A percentile compares a stretch with the other conserved stretches of the same genome.
phyloP scores from a whole-genome alignment of 2,797 vertebrate genomes.

The Spatula clypeata region DNA sequence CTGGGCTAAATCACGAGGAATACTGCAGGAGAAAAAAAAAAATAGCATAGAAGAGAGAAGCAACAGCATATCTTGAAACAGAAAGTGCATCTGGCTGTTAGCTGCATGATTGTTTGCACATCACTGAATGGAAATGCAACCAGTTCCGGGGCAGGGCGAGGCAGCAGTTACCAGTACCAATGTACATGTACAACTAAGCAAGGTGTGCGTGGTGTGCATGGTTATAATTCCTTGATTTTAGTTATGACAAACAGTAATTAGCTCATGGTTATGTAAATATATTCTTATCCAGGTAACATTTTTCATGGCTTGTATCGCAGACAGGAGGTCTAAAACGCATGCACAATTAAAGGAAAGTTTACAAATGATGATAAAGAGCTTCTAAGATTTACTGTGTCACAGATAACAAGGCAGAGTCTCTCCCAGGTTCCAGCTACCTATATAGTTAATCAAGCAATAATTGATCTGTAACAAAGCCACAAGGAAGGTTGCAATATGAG shows the following conservation, averaged over 20 bases:
- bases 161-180: background rate
- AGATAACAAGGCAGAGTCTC: background rate
- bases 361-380: constrained; percentile 38
- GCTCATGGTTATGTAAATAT: constrained; percentile 39
- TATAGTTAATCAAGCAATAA: constrained; percentile 31
- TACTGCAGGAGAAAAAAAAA: background rate
- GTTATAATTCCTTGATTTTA: constrained; percentile 61
- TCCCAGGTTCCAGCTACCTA: background rate
- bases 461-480: background rate
- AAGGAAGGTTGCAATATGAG: background rate
- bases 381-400: constrained; percentile 1
- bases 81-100: constrained; percentile 21
- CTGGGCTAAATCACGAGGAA: constrained; percentile 13
- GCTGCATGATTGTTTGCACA: background rate
- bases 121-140: background rate
- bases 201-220: background rate
- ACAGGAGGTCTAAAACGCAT: constrained; percentile 25
- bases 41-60: background rate
- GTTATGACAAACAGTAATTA: constrained; percentile 61
- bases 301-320: constrained; percentile 24
- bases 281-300: constrained; percentile 57
- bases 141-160: background rate
- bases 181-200: constrained; percentile 3
- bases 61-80: constrained; percentile 1
- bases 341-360: background rate